Evolutionary conservation across 2,888 invertebrate genomes (phyloP).

Genomic region (Neria commutata): DNA sequence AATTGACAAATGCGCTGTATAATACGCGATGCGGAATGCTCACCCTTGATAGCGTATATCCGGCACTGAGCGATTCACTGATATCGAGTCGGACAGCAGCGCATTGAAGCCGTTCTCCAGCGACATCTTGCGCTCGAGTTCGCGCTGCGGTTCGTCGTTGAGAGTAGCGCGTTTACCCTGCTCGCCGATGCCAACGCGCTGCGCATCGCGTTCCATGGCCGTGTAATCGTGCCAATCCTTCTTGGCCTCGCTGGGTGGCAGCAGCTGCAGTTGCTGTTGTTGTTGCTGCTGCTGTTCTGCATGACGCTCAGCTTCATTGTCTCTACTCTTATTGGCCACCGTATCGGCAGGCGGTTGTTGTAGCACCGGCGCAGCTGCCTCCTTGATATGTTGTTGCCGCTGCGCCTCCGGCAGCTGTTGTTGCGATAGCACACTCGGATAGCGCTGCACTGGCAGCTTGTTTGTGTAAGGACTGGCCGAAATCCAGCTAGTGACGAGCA

Average conservation of each 20-base stretch:
- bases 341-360: no score
- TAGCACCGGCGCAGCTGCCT: neutral
- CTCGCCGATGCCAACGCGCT: conserved; percentile 75
- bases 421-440: conserved; percentile 15
- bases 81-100: conserved; percentile 87
- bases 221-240: conserved; percentile 84
- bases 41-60: conserved; percentile 75
- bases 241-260: conserved; percentile 56
- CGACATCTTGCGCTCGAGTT: conserved; percentile 71
- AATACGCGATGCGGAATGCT: conserved; percentile 33
- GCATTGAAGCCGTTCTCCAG: conserved; percentile 95
- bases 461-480: conserved; percentile 53
- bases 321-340: conserved; percentile 15
- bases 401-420: neutral
- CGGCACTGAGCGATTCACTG: conserved; percentile 82
- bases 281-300: conserved; percentile 14
- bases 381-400: neutral
- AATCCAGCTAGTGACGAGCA: conserved; percentile 54
- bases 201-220: conserved; percentile 68
- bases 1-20: no score
- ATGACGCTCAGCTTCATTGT: conserved; percentile 10
- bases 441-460: conserved; percentile 37
- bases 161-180: conserved; percentile 74
- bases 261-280: conserved; percentile 28
- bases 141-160: conserved; percentile 66